Base-by-base conservation (phyloP, 2,888 invertebrate genomes). In the Strigamia maritima region DNA sequence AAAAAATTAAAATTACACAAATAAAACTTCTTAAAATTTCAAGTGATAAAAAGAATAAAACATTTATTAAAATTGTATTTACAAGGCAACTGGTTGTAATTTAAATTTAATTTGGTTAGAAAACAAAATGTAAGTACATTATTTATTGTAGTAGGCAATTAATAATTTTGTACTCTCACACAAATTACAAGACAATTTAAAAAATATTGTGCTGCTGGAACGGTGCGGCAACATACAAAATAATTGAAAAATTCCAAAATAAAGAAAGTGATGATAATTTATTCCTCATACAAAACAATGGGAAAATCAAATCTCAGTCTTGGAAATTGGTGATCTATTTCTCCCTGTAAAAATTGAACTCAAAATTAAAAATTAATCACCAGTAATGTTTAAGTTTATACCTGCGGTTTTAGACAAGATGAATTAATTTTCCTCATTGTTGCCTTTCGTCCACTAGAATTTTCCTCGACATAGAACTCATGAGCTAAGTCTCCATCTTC, bases 401-500 rank as follows among this genome's bases (percentile, higher is more conserved):
- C 87, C 84, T 86, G 85, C 80, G 87, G 87, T 77, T 81, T 85
- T 28, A 87, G 83, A 80, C 86, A 85, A 75, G 84, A 81, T 70
- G 80, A 79, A 10, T 77, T 80, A 16, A 85, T 83, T 81, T 82
- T 82, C 81, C 82, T 84, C 84, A 85, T 84, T 76, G 84, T 85
- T 74, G 84, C 83, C 81, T 84, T 84, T 1, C 80, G 81, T 35
- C 84, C 84, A 78, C 82, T 82, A 49, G 83, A 81, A 74, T 83
- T 83, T 35, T 86, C 86, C 84, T 89, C 88, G 80, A 87, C 85
- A 82, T 88, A 89, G 82, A 89, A 89, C 83, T 89, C 89, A 83
- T 89, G 88, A 4, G 89, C 89, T 28, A 88, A 82, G 82, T 89
- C 88, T 38, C 88, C 89, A 84, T 89, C 89, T 82, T 88, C 88